These are phyloP conservation scores for Clistopyga incitator DNA, from an alignment of 2,888 invertebrate genomes.

Conservation along the genomic window DNA sequence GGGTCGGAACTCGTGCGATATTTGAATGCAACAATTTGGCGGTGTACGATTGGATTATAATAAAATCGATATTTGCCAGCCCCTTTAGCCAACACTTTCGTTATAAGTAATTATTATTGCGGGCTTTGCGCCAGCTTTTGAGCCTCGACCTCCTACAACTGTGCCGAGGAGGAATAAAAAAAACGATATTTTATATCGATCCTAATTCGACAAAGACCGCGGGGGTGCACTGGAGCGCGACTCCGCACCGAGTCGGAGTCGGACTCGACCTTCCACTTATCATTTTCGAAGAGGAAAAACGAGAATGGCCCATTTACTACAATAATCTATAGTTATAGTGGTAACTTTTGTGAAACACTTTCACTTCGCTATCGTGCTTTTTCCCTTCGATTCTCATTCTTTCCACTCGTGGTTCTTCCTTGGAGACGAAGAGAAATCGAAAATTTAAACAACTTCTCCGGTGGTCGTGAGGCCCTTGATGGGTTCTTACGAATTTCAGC, in stretches of 20 bases:
- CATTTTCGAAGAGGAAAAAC: slow-evolving; percentile 27
- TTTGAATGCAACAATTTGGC: slow-evolving; percentile 18
- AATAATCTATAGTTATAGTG: slow-evolving; percentile 14
- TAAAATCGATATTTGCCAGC: slow-evolving; percentile 53
- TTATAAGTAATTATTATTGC: slow-evolving; percentile 61
- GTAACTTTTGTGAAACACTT: slow-evolving; percentile 22
- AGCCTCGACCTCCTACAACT: slow-evolving; percentile 3
- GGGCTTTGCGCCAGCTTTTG: slow-evolving; percentile 38
- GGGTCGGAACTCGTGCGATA: slow-evolving; percentile 26
- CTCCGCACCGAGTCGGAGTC: slow-evolving; percentile 4
- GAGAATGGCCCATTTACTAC: slow-evolving; percentile 20
- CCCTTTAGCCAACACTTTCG: slow-evolving; percentile 53
- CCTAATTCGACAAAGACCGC: slow-evolving; percentile 37
- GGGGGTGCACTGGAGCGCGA: slow-evolving; percentile 37
- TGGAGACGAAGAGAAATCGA: neutral
- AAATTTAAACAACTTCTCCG: slow-evolving; percentile 10
- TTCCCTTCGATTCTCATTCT: neutral
- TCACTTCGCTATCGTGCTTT: slow-evolving; percentile 10
- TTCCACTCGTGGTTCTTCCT: slow-evolving; percentile 9
- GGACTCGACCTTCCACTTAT: slow-evolving; percentile 5
- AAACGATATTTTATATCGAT: slow-evolving; percentile 48
- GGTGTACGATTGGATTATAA: slow-evolving; percentile 12
- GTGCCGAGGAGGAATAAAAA: slow-evolving; percentile 15
- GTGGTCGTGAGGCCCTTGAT: slow-evolving; percentile 19
- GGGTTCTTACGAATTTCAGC: neutral